These are phyloP conservation scores for Aleiodes alternator DNA, from an alignment of 2,888 invertebrate species.

Conservation along the genomic window DNA sequence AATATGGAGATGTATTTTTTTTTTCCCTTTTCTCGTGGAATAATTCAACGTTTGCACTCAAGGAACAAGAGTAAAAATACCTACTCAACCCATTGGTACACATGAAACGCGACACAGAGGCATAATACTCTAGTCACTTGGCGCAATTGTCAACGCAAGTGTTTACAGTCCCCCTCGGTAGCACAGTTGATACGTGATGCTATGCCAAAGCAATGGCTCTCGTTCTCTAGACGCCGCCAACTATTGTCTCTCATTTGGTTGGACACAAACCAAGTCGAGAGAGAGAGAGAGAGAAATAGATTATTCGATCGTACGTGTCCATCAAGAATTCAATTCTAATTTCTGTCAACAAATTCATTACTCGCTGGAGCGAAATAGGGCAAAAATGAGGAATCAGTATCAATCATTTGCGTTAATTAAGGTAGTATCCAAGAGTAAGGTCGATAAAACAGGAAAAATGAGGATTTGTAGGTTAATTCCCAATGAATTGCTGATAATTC, in stretches of 20 bases:
- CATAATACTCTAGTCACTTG: conserved; percentile 64
- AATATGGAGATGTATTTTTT: neutral
- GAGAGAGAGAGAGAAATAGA: conserved; percentile 24
- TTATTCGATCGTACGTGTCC: conserved; percentile 37
- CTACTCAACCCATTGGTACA: neutral
- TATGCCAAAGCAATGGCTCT: conserved; percentile 65
- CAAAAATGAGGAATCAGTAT: too few species aligned
- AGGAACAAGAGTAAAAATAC: too few species aligned
- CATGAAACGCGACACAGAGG: neutral
- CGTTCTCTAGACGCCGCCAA: conserved; percentile 52
- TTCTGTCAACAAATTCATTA: too few species aligned
- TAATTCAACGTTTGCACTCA: too few species aligned
- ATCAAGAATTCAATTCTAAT: too few species aligned
- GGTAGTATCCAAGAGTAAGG: too few species aligned
- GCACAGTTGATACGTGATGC: conserved; percentile 66
- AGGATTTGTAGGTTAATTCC: too few species aligned
- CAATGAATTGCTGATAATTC: too few species aligned
- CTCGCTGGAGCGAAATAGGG: too few species aligned
- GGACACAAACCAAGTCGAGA: conserved; percentile 4
- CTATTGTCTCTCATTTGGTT: conserved; percentile 8
- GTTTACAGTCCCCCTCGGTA: conserved; percentile 72
- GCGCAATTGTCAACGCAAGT: conserved; percentile 73
- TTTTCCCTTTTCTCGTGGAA: neutral
- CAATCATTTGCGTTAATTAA: too few species aligned
- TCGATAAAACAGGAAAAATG: too few species aligned